Conservation (phyloP, 92 coral and sea anemone genomes). For the Epizoanthus stellaris region DNA sequence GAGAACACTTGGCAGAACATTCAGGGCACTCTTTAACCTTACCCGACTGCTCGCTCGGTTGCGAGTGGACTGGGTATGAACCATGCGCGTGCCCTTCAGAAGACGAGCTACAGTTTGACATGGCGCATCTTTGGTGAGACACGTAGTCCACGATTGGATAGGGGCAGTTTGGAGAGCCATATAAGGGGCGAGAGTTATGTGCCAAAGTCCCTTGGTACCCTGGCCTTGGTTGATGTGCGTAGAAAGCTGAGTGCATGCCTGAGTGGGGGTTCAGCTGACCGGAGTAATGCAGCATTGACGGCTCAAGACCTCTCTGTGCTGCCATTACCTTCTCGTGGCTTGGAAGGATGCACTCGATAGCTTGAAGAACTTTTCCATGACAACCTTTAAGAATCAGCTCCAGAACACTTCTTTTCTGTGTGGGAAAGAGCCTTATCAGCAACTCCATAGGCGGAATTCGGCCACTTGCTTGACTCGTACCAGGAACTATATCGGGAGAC, state of each 20-base stretch:
- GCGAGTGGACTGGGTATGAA: slow-evolving; percentile 22
- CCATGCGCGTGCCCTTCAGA: slow-evolving; percentile 36
- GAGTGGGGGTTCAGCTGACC: slow-evolving; percentile 45
- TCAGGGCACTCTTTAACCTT: slow-evolving; percentile 70
- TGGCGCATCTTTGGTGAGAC: slow-evolving; percentile 65
- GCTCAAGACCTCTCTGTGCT: slow-evolving; percentile 63
- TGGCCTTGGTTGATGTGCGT: slow-evolving; percentile 64
- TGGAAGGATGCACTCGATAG: slow-evolving; percentile 93
- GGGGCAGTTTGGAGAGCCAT: slow-evolving; percentile 66
- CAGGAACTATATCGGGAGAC: neutral
- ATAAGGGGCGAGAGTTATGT: slow-evolving; percentile 64
- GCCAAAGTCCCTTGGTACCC: slow-evolving; percentile 65
- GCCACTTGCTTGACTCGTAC: slow-evolving; percentile 33
- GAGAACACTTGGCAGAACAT: slow-evolving; percentile 70
- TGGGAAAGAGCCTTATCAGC: slow-evolving; percentile 91
- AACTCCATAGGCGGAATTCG: slow-evolving; percentile 85
- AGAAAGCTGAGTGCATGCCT: slow-evolving; percentile 63
- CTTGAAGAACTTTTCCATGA: slow-evolving; percentile 86
- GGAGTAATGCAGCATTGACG: slow-evolving; percentile 61
- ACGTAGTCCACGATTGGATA: slow-evolving; percentile 80
- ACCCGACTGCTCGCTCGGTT: slow-evolving; percentile 63
- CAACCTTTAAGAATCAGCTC: slow-evolving; percentile 94
- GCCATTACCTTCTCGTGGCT: slow-evolving; percentile 96
- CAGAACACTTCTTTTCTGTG: slow-evolving; percentile 90
- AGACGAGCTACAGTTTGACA: slow-evolving; percentile 43